Evolutionary conservation across 1,140 invertebrate species (phyloP).

Genomic region (Sitobion miscanthi): DNA sequence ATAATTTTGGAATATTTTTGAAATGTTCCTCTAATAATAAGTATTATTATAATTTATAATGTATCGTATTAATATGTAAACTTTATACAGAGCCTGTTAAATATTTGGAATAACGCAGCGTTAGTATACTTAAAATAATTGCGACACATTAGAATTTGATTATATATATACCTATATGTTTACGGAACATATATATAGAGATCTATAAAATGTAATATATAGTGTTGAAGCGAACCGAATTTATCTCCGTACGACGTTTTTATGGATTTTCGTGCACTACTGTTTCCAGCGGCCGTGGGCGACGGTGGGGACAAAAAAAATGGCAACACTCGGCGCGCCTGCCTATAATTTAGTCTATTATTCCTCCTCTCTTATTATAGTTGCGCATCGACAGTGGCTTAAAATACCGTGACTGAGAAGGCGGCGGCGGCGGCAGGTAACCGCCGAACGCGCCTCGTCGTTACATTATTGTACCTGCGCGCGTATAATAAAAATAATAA

Average conservation of each 20-base stretch:
- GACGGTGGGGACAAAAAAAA: neutral
- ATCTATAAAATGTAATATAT: neutral
- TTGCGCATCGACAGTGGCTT: neutral
- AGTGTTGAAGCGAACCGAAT: neutral
- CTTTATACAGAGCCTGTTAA: neutral
- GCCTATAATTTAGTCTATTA: conserved; percentile 11
- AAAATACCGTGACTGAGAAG: conserved; percentile 34
- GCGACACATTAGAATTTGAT: neutral
- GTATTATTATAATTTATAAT: neutral
- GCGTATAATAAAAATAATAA: conserved; percentile 36
- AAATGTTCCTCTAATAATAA: neutral
- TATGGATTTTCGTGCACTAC: neutral
- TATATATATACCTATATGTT: neutral
- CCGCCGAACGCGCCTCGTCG: neutral
- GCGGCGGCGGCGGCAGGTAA: conserved; percentile 26
- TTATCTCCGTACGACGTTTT: neutral
- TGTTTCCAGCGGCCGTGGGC: neutral
- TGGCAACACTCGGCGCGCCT: neutral
- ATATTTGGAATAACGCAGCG: neutral
- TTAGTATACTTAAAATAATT: neutral
- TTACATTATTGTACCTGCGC: neutral
- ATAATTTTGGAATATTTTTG: neutral
- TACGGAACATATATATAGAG: neutral
- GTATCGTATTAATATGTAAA: neutral
- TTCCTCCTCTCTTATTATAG: conserved; percentile 13